phyloP scores from a whole-genome alignment of 2,888 invertebrate species.

The Papilio gigon region DNA sequence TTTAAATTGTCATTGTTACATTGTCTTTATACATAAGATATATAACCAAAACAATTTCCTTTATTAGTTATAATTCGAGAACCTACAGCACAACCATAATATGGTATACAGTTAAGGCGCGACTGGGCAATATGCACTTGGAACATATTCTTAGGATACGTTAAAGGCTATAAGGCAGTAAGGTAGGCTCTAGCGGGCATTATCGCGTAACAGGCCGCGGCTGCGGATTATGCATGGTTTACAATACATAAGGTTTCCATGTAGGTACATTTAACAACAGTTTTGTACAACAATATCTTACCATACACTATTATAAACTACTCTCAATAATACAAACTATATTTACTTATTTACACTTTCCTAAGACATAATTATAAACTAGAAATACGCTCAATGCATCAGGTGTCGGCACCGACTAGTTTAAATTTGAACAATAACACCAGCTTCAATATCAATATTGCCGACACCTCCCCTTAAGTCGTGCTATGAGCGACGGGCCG shows the following conservation, averaged over 20 bases:
- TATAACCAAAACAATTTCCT: too few species aligned
- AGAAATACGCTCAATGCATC: too few species aligned
- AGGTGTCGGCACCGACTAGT: too few species aligned
- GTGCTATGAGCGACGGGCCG: too few species aligned
- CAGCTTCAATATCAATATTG: too few species aligned
- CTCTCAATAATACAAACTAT: background rate
- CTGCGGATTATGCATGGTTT: constrained; percentile 27
- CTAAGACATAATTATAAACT: too few species aligned
- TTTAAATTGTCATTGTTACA: too few species aligned
- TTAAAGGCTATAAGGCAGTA: constrained; percentile 10
- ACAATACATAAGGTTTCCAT: constrained; percentile 25
- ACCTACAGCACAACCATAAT: background rate
- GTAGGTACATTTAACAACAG: constrained; percentile 22
- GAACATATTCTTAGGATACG: background rate
- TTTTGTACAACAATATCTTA: background rate
- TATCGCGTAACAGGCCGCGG: constrained; percentile 13
- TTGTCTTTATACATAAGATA: too few species aligned
- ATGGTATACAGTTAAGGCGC: background rate
- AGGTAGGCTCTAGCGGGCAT: background rate
- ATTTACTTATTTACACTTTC: too few species aligned
- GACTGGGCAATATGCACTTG: background rate
- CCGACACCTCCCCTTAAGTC: too few species aligned
- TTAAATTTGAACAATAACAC: too few species aligned
- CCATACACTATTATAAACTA: background rate
- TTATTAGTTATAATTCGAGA: background rate